Conservation (phyloP, 2,113 vertebrate species). For the Laterallus jamaicensis region DNA sequence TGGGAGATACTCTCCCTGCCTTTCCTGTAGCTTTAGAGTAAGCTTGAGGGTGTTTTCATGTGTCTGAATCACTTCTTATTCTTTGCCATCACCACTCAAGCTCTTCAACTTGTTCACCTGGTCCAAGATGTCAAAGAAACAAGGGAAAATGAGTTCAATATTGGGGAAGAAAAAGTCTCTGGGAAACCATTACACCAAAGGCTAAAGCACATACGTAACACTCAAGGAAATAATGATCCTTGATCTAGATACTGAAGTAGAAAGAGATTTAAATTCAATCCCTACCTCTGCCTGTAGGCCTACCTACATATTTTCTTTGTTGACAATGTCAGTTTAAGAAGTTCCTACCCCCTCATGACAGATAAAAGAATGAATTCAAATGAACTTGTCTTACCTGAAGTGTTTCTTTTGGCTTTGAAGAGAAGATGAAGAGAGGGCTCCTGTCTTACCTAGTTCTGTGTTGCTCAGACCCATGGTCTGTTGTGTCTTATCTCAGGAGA, state of each 20-base stretch:
- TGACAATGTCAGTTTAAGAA: background rate
- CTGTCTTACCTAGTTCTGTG: background rate
- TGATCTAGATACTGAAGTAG: background rate
- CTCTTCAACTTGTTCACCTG: background rate
- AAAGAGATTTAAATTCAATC: background rate
- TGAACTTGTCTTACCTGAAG: constrained; percentile 31
- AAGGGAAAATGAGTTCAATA: background rate
- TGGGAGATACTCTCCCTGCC: background rate
- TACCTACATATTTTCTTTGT: background rate
- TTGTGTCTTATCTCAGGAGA: background rate
- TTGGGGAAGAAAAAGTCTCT: background rate
- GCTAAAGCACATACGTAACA: background rate
- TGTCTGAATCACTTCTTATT: background rate
- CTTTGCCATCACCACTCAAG: background rate
- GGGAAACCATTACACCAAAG: background rate
- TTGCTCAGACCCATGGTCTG: background rate
- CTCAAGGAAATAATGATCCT: background rate
- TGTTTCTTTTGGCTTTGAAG: constrained; percentile 34
- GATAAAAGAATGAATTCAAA: background rate
- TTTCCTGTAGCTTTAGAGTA: background rate
- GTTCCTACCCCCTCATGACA: background rate
- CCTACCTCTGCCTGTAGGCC: background rate
- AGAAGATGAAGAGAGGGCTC: background rate
- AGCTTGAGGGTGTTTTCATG: background rate
- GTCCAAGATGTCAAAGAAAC: background rate